phyloP scores from a whole-genome alignment of 1,140 invertebrate genomes.

The Caenorhabditis tropicalis region DNA sequence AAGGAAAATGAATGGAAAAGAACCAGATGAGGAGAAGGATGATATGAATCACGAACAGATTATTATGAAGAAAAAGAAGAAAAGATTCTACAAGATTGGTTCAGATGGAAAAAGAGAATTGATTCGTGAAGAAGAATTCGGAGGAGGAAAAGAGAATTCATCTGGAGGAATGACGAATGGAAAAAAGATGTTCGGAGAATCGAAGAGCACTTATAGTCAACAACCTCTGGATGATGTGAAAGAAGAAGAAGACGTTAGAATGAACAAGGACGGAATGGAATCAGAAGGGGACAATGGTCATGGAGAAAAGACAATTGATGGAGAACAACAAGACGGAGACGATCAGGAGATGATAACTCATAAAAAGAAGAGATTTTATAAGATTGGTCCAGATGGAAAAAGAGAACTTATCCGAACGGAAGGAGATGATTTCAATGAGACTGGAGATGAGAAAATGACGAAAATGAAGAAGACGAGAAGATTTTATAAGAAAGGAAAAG shows the following conservation, averaged over 20 bases:
- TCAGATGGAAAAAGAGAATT: slow-evolving; percentile 7
- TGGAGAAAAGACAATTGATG: too few relatives aligned
- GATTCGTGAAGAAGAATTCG: neutral
- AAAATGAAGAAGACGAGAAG: neutral
- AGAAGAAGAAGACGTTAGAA: neutral
- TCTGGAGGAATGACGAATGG: neutral
- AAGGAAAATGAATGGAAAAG: neutral
- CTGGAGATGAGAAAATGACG: neutral
- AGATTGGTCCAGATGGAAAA: neutral
- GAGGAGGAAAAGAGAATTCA: neutral
- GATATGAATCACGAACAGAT: neutral
- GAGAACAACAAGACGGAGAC: too few relatives aligned
- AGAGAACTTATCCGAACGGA: neutral
- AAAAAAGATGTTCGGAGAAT: neutral
- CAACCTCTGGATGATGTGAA: neutral
- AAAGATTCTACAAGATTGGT: neutral
- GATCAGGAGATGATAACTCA: neutral
- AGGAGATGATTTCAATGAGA: neutral
- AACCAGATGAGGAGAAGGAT: neutral
- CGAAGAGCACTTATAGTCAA: neutral
- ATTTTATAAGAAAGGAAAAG: neutral
- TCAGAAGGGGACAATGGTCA: too few relatives aligned
- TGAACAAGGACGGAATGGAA: neutral
- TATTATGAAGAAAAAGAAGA: neutral
- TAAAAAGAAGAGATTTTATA: neutral